Evolutionary conservation across 2,113 vertebrate genomes (phyloP).

Genomic region (Paraplagusia blochii): DNA sequence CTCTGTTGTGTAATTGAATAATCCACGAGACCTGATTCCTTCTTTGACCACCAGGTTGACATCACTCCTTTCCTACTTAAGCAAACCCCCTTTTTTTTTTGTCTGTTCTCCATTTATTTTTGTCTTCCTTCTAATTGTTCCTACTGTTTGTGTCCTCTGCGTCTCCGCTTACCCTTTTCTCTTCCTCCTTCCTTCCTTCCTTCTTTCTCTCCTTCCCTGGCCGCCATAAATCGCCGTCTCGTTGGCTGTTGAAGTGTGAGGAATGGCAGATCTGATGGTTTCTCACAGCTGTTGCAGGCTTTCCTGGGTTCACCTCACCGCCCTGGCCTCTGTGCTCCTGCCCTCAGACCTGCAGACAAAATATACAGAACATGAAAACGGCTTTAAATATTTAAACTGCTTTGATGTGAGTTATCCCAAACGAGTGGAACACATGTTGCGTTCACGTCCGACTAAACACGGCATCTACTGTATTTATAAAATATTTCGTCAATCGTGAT

Average conservation of each 20-base stretch:
- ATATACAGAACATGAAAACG: slow-evolving; percentile 59
- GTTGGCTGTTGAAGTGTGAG: slow-evolving; percentile 74
- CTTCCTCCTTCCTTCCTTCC: background rate
- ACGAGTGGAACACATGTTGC: slow-evolving; percentile 23
- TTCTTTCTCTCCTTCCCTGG: slow-evolving; percentile 32
- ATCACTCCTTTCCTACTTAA: slow-evolving; percentile 35
- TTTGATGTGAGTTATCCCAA: slow-evolving; percentile 49
- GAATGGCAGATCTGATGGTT: slow-evolving; percentile 67
- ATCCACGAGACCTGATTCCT: too few species aligned
- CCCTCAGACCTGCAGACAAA: slow-evolving; percentile 53
- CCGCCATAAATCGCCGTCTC: slow-evolving; percentile 62
- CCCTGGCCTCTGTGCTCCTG: slow-evolving; percentile 52
- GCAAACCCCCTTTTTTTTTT: too few species aligned
- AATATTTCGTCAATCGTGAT: slow-evolving; percentile 1
- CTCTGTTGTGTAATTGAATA: too few species aligned
- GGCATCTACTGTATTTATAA: background rate
- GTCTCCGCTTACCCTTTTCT: slow-evolving; percentile 13
- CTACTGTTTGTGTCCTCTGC: slow-evolving; percentile 54
- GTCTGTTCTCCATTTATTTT: slow-evolving; percentile 43
- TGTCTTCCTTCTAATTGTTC: slow-evolving; percentile 24
- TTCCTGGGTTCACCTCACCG: slow-evolving; percentile 53
- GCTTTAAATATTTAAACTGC: slow-evolving; percentile 58
- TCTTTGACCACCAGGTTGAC: background rate
- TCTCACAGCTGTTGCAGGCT: slow-evolving; percentile 65
- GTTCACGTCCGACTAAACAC: slow-evolving; percentile 15